Conservation (phyloP, 2,797 vertebrate genomes). For the Iguana delicatissima region DNA sequence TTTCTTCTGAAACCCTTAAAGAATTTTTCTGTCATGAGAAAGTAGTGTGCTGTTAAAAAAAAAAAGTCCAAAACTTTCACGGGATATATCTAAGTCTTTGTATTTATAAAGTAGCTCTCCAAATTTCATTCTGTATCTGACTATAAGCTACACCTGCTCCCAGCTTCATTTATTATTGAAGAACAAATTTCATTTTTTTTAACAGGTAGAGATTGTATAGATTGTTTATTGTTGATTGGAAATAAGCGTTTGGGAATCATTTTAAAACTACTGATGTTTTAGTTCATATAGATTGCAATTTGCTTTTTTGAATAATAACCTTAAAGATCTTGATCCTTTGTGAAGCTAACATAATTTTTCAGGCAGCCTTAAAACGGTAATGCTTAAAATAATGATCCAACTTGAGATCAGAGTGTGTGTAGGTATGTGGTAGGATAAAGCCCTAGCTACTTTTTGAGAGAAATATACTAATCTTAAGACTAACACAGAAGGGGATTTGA, state of each 20-base stretch:
- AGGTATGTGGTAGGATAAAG: slow-evolving; percentile 42
- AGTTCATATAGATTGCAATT: not conserved
- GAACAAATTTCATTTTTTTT: not conserved
- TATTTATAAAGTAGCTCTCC: too few relatives aligned
- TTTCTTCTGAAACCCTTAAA: not conserved
- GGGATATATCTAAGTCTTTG: not conserved
- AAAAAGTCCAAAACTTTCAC: not conserved
- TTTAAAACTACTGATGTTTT: not conserved
- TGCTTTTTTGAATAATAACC: not conserved
- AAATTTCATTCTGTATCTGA: not conserved
- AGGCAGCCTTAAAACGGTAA: not conserved
- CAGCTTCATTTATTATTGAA: not conserved
- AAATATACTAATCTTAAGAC: slow-evolving; percentile 27
- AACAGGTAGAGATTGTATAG: not conserved
- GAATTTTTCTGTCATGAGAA: not conserved
- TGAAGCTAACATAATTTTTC: not conserved
- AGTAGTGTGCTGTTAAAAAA: not conserved
- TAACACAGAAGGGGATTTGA: slow-evolving; percentile 57
- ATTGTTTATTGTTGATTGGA: not conserved
- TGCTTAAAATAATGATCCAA: not conserved
- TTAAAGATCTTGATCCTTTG: not conserved
- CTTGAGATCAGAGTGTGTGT: not conserved
- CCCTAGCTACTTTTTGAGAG: slow-evolving; percentile 29
- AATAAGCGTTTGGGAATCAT: not conserved
- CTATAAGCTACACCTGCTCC: not conserved